Evolutionary conservation across 2,888 invertebrate genomes (phyloP), one percentile per base, ranked within the genome.

Genomic region (Archaeoteleia sp.): DNA sequence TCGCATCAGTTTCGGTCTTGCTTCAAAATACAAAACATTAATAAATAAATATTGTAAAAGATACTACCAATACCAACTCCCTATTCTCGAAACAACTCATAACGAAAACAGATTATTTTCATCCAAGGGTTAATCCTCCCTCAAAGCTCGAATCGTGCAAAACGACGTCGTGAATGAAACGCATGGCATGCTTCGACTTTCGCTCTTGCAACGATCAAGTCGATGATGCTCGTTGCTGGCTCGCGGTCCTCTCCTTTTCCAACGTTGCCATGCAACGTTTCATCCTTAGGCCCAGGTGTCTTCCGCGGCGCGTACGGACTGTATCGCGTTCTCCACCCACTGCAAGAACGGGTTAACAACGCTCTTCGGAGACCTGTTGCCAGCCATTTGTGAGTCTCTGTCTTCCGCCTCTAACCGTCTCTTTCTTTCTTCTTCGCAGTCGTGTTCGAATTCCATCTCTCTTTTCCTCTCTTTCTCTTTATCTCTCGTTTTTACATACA

Each of bases 241-340:
- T 53, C 54, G 30, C 14, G 39, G 57, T 57, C 48, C 48, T 42
- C 42, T 46, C 30, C 40, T 42, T 67, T 66, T 77, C 75, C 78
- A 71, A 71, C 76, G 77, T 78, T 78, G 77, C 77, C 78, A 76
- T 55, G 66, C 71, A 55, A 46, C 67, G 63, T 65, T 68, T 63
- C 63, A 60, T 48, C 73, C 73, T 42, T 48, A 74, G 74, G 75
- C 76, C 77, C 79, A 78, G 78, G 77, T 80, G 78, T 80, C 75
- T 80, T 80, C 77, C 76, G 70, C 69, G 71, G 70, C 72, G 65
- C 62, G 65, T 60, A 72, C 72, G 73, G 73, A 70, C 77, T 75
- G 78, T 76, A 78, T 78, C 77, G 75, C 78, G 78, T 78, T 79
- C 78, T 79, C 80, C 79, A 79, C 79, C 80, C 79, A 79, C 80